Evolutionary conservation across 2,113 vertebrate genomes (phyloP), one percentile per base, ranked within the genome.

Genomic region (Phalacrocorax aristotelis): DNA sequence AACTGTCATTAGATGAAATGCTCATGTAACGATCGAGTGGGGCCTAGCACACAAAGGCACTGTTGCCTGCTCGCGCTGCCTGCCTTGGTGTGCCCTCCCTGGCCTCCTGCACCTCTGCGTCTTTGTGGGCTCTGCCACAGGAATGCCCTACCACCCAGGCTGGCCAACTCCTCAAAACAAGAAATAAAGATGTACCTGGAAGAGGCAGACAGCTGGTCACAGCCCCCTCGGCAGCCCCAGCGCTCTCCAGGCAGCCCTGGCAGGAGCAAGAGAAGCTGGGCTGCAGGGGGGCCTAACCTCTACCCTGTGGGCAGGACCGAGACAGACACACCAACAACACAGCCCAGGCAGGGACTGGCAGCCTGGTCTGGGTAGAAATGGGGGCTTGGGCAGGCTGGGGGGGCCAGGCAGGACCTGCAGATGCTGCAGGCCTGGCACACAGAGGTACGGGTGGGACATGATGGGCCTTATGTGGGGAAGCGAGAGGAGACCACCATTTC

Each of bases 41-140:
- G 36, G 52, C 36, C 65, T 68, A 61, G 42, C 40, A 72, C 36
- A 86, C 32, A 25, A 40, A 32, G 0, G 51, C 38, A 65, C 11
- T 1, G 1, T 1, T 0, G 1, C 34, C 44, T 49, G 46, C 54
- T 48, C 0, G 0, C 1, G 1, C 27, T 46, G 17, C 15, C 49
- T 46, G 54, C 32, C 21, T 6, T 21, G 15, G 15, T 22, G 26
- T 38, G 6, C 23, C 7, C 42, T 64, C 10, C 30, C 22, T 7
- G 19, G 42, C 55, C 13, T 58, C 20, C 36, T 2, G 1, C 4
- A 8, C 44, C 21, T 46, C 42, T 51, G 30, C 5, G 0, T 57
- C 38, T 40, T 69, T 30, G 26, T 6, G 15, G 57, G 19, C 51
- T 74, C n/a, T 0, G 0, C 34, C 36, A 64, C 57, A 49, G 51